phyloP scores from a whole-genome alignment of 2,888 invertebrate genomes.

The Aelia acuminata region DNA sequence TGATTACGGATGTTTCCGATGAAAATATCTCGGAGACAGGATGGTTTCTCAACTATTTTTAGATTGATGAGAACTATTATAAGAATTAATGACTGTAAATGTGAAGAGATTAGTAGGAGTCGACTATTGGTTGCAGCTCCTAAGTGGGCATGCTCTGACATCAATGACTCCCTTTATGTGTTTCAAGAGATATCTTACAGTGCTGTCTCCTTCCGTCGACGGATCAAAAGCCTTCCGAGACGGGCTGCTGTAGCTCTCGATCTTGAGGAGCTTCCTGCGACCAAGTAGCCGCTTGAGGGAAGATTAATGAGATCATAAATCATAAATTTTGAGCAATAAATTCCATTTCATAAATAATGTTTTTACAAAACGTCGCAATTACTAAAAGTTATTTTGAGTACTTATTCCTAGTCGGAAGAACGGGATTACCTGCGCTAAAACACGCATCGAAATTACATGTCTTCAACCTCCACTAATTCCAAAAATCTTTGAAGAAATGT shows the following conservation, averaged over 20 bases:
- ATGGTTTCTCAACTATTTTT: background rate
- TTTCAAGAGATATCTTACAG: background rate
- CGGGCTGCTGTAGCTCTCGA: background rate
- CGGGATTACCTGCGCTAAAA: no score
- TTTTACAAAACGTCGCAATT: no score
- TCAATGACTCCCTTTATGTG: background rate
- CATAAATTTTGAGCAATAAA: no score
- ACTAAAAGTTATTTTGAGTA: no score
- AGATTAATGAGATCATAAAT: background rate
- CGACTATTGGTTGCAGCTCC: background rate
- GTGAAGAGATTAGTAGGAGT: background rate
- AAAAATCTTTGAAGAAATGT: no score
- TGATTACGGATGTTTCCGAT: background rate
- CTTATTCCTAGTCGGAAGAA: no score
- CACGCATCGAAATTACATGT: no score
- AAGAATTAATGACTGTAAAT: constrained; percentile 26
- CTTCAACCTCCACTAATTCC: no score
- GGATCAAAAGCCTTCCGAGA: background rate
- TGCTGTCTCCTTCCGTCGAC: background rate
- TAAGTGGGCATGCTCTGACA: background rate
- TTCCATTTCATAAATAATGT: no score
- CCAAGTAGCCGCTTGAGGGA: background rate
- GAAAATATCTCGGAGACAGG: background rate
- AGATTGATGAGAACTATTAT: background rate
- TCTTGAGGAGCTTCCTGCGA: background rate